phyloP scores from a whole-genome alignment of 2,888 invertebrate species.

The Antheraea yamamai region DNA sequence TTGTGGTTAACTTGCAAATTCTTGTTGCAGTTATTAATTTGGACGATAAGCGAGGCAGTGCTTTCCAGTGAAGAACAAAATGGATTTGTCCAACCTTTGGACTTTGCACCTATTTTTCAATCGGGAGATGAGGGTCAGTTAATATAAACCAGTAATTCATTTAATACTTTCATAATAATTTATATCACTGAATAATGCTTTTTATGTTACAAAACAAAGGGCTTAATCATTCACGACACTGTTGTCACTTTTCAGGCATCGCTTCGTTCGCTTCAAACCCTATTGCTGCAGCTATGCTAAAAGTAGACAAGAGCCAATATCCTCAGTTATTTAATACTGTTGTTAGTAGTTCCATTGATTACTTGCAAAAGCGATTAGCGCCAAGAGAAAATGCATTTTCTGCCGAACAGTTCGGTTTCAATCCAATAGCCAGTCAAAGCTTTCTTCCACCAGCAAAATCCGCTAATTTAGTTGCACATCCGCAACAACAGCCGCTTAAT shows the following conservation, averaged over 20 bases:
- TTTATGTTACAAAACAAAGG: conserved; percentile 31
- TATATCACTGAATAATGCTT: conserved; percentile 30
- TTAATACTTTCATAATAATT: conserved; percentile 5
- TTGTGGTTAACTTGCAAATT: conserved; percentile 26
- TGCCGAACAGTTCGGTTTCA: conserved; percentile 73
- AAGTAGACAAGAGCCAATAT: conserved; percentile 74
- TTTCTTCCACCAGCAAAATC: conserved; percentile 60
- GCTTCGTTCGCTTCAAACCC: conserved; percentile 73
- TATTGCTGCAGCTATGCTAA: conserved; percentile 66
- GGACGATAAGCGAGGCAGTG: conserved; percentile 68
- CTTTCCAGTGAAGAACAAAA: conserved; percentile 58
- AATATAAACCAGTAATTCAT: neutral
- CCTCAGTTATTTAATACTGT: conserved; percentile 72
- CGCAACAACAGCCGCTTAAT: conserved; percentile 44
- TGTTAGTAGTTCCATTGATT: conserved; percentile 78
- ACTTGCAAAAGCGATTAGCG: conserved; percentile 65
- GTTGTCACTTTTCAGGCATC: conserved; percentile 65
- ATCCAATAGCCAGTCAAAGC: conserved; percentile 75
- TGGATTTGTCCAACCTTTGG: conserved; percentile 79
- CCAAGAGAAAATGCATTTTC: conserved; percentile 69
- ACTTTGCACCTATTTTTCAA: conserved; percentile 80
- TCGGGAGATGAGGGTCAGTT: conserved; percentile 65
- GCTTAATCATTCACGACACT: conserved; percentile 18
- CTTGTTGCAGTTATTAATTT: conserved; percentile 70
- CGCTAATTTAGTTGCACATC: conserved; percentile 60